Evolutionary conservation across 2,888 invertebrate genomes (phyloP).

Genomic region (Hymenopus coronatus): DNA sequence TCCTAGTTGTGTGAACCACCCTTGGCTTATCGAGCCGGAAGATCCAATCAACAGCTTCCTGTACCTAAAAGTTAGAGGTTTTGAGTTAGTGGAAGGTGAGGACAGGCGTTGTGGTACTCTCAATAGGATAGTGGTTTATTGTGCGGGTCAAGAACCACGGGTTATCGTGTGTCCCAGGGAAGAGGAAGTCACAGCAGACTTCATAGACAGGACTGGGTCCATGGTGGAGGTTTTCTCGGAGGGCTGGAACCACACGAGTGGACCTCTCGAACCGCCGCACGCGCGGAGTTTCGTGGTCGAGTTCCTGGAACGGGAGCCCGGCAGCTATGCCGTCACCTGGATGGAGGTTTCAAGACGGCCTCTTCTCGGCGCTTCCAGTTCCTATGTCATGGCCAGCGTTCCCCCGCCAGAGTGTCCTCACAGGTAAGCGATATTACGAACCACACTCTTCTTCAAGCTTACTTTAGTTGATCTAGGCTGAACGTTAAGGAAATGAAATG

Average conservation of each 20-base stretch:
- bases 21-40: conserved; percentile 76
- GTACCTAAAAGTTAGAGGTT: conserved; percentile 68
- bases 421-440: conserved; percentile 51
- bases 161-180: conserved; percentile 66
- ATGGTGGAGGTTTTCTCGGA: conserved; percentile 69
- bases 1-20: conserved; percentile 62
- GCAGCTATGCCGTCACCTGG: conserved; percentile 73
- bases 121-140: conserved; percentile 70
- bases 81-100: conserved; percentile 47
- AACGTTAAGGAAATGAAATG: no score
- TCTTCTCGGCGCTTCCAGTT: conserved; percentile 51
- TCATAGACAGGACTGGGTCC: conserved; percentile 21
- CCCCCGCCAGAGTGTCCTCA: conserved; percentile 64
- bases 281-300: conserved; percentile 72
- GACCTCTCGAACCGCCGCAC: conserved; percentile 48
- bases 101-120: conserved; percentile 58
- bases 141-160: conserved; percentile 57
- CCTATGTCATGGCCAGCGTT: conserved; percentile 49
- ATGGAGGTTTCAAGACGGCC: conserved; percentile 65
- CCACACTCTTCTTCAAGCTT: no score
- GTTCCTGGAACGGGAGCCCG: conserved; percentile 69
- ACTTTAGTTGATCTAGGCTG: no score
- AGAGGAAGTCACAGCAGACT: conserved; percentile 38
- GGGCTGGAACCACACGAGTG: conserved; percentile 56
- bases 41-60: conserved; percentile 67